Base-by-base conservation (phyloP, 2,888 invertebrate species). In the Agriopis aurantiaria region DNA sequence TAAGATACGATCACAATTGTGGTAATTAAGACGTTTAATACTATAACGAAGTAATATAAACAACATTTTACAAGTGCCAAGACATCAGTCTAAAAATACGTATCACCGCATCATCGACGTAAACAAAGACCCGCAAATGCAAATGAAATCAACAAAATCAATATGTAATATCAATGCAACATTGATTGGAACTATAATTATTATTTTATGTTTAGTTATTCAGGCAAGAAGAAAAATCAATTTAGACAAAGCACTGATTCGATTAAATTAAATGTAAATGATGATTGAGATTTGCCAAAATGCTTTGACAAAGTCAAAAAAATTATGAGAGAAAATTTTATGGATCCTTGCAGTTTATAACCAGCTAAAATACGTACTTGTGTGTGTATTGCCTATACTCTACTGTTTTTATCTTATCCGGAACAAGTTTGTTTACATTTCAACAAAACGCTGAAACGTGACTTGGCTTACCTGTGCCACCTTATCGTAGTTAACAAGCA, bases 351-450 rank as follows among this genome's bases (percentile, higher is more conserved):
- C 68, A 45, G 77, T 76, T 85, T 86, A 88, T 86, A 84, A 82
- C 79, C 80, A 80, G 84, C 84, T 80, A 79, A 87, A 87, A 84
- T 76, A 81, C 76, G 59, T 66, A 66, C 68, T 41, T 74, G 74
- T 78, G 78, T 65, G 46, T 17, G 10, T 65, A 65, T 52, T 53
- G 23, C 49, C 11, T 77, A 64, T 72, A 79, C 46, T 43, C 83
- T 87, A 86, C 83, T 87, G 87, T 90, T 90, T 90, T 91, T 92
- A 93, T 93, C 93, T 92, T 93, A 93, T 93, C 92, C 92, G 92
- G 90, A 91, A 92, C 89, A 90, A 91, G 90, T 92, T 92, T 93
- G 93, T 92, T 93, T 93, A 92, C 91, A 91, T 92, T 92, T 88
- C 85, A 88, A 92, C 90, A 91, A 91, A 92, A 92, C 88, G 88